phyloP scores from a whole-genome alignment of 2,888 invertebrate genomes.

The Cantharis flavilabris region DNA sequence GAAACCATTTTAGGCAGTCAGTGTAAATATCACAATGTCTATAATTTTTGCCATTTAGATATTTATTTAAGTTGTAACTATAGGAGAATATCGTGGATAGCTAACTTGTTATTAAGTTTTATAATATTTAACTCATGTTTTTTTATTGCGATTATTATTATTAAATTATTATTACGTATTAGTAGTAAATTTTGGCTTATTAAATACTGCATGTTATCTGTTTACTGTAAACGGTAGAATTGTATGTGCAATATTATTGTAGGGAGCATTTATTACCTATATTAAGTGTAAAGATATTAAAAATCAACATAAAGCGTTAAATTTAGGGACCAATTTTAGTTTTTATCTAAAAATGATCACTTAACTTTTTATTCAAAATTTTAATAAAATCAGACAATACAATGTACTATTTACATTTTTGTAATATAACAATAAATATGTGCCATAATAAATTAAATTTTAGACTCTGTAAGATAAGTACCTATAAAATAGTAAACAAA shows the following conservation, averaged over 20 bases:
- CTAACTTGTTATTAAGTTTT: constrained; percentile 19
- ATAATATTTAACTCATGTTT: constrained; percentile 17
- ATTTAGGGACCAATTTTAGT: constrained; percentile 33
- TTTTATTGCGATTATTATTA: constrained; percentile 9
- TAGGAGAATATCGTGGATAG: background rate
- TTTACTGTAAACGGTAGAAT: constrained; percentile 9
- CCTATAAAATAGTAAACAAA: background rate
- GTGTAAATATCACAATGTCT: constrained; percentile 24
- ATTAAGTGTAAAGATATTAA: constrained; percentile 4
- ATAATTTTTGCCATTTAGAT: constrained; percentile 8
- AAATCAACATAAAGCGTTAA: constrained; percentile 13
- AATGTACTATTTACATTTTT: background rate
- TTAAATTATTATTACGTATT: constrained; percentile 3
- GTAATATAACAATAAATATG: background rate
- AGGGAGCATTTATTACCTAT: constrained; percentile 2
- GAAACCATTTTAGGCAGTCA: constrained; percentile 6
- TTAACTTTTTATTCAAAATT: background rate
- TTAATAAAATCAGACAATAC: background rate
- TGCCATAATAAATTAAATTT: constrained; percentile 2
- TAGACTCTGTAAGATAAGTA: background rate
- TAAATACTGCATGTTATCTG: constrained; percentile 15
- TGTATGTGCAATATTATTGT: constrained; percentile 9
- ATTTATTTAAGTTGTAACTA: constrained; percentile 18
- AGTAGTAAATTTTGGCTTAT: constrained; percentile 3
- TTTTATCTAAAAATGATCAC: constrained; percentile 10